A percentile compares a stretch with the other conserved stretches of the same genome.
These are phyloP conservation scores for Apteryx owenii DNA, from an alignment of 2,113 vertebrate species.

Conservation along the genomic window DNA sequence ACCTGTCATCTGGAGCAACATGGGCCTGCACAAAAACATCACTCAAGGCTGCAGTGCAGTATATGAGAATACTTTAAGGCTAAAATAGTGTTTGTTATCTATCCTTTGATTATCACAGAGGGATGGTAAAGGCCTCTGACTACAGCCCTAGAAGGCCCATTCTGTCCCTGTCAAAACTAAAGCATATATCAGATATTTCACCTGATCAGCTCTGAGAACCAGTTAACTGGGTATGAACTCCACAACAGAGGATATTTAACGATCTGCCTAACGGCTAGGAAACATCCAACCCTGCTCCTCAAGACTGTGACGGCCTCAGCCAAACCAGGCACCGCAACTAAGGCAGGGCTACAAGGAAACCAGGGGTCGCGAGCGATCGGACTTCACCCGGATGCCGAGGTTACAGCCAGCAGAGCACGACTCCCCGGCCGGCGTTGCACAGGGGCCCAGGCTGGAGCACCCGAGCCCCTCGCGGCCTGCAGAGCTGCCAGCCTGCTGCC, in stretches of 20 bases:
- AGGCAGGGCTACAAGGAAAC: neutral
- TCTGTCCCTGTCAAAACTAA: neutral
- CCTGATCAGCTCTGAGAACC: neutral
- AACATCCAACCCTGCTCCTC: neutral
- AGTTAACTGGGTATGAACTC: neutral
- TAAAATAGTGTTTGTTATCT: neutral
- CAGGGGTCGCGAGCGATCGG: neutral
- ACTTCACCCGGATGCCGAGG: neutral
- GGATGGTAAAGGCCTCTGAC: neutral
- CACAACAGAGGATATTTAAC: neutral
- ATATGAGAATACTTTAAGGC: neutral
- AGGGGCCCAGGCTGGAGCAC: accelerated
- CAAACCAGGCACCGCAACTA: neutral
- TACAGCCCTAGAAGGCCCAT: neutral
- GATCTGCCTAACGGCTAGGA: neutral
- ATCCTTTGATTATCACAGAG: neutral
- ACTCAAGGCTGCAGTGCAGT: neutral
- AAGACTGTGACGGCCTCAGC: neutral
- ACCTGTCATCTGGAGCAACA: neutral
- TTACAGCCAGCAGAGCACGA: accelerated
- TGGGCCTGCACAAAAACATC: neutral
- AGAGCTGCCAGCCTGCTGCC: accelerated
- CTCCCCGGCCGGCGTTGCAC: accelerated
- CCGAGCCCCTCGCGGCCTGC: accelerated
- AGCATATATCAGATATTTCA: neutral